Conservation (phyloP, 2,888 invertebrate genomes). For the Beris chalybata region DNA sequence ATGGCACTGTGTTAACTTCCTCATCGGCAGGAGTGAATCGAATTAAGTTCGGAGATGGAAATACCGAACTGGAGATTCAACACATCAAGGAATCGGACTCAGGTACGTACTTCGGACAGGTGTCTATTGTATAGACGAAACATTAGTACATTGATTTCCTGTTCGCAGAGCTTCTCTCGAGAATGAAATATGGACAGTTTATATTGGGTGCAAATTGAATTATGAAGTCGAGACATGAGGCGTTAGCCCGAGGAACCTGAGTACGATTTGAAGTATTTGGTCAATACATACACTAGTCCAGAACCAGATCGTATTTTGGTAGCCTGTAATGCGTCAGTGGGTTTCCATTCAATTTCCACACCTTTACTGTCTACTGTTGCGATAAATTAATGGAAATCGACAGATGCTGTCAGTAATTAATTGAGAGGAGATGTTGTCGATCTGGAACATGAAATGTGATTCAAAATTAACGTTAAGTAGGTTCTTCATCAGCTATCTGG, state of each 20-base stretch:
- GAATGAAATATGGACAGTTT: neutral
- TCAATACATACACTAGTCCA: no score
- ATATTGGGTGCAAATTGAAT: slow-evolving; percentile 14
- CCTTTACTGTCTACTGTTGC: no score
- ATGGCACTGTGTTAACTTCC: slow-evolving; percentile 43
- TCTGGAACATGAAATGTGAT: no score
- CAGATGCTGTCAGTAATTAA: no score
- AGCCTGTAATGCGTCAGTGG: neutral
- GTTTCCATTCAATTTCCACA: neutral
- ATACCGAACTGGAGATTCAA: slow-evolving; percentile 65
- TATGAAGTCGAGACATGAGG: slow-evolving; percentile 12
- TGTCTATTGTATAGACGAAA: neutral
- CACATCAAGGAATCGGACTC: slow-evolving; percentile 69
- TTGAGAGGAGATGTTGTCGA: no score
- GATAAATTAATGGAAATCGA: no score
- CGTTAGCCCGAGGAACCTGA: neutral
- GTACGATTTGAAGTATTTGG: no score
- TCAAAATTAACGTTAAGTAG: no score
- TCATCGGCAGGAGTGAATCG: slow-evolving; percentile 58
- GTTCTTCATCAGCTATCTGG: no score
- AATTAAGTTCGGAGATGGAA: slow-evolving; percentile 61
- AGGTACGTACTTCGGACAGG: slow-evolving; percentile 52
- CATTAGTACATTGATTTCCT: neutral
- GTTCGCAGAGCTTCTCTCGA: neutral
- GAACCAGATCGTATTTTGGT: no score